A percentile compares a stretch with the other conserved stretches of the same genome.
These are phyloP conservation scores for Parasteatoda tepidariorum DNA, from an alignment of 1,140 invertebrate species.

Conservation along the genomic window DNA sequence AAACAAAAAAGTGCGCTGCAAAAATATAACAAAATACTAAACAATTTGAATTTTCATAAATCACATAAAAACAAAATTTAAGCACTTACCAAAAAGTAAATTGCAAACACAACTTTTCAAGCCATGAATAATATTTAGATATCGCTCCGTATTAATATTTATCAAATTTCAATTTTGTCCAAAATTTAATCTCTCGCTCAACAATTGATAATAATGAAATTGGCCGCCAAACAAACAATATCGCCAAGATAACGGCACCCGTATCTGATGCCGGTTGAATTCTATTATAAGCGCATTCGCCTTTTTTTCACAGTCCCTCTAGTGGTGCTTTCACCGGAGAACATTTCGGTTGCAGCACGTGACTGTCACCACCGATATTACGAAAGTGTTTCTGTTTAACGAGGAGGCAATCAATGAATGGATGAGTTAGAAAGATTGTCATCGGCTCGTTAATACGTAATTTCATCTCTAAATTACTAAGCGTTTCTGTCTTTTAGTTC, in stretches of 20 bases:
- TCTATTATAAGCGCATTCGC: conserved; percentile 30
- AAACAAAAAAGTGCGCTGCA: too few relatives aligned
- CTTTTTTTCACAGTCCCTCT: conserved; percentile 29
- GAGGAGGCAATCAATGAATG: too few relatives aligned
- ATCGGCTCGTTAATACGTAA: too few relatives aligned
- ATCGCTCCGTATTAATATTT: neutral
- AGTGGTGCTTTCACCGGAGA: conserved; percentile 36
- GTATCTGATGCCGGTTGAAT: neutral
- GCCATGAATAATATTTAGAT: neutral
- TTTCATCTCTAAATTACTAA: too few relatives aligned
- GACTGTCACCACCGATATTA: conserved; percentile 43
- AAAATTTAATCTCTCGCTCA: neutral
- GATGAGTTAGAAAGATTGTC: too few relatives aligned
- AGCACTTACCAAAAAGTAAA: neutral
- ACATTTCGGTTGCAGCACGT: conserved; percentile 8
- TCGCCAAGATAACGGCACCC: neutral
- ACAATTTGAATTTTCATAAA: too few relatives aligned
- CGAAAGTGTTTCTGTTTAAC: too few relatives aligned
- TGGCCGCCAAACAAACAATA: neutral
- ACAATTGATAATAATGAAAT: neutral
- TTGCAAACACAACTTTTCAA: neutral
- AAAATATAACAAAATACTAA: too few relatives aligned
- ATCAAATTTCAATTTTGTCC: neutral
- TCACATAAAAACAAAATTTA: neutral
- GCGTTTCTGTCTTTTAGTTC: too few relatives aligned